These are phyloP conservation scores for Pogonomyrmex barbatus DNA, from an alignment of 1,140 invertebrate genomes.

Conservation along the genomic window DNA sequence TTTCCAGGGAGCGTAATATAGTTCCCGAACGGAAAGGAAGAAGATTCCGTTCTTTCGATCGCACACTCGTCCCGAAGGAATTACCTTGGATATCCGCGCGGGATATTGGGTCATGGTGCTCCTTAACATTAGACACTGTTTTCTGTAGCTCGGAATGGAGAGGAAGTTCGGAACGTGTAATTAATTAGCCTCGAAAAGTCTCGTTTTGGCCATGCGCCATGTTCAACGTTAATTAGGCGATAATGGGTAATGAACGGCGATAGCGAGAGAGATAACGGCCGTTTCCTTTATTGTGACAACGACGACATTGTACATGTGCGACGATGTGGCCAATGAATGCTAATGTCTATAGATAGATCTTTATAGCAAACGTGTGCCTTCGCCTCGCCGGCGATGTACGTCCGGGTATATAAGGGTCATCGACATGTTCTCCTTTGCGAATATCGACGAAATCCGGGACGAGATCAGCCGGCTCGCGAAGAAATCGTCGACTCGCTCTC, in stretches of 20 bases:
- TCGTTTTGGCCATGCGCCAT: too few relatives aligned
- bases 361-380: conserved; percentile 23
- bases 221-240: conserved; percentile 7
- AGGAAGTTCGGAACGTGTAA: neutral
- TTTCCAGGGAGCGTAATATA: conserved; percentile 12
- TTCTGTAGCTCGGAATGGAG: neutral
- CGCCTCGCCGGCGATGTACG: conserved; percentile 9
- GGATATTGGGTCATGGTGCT: conserved; percentile 18
- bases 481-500: conserved; percentile 3
- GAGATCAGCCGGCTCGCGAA: neutral
- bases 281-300: conserved; percentile 41
- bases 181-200: conserved; percentile 2
- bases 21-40: neutral
- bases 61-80: conserved; percentile 9
- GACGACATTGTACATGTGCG: neutral
- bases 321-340: conserved; percentile 25
- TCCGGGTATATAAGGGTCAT: conserved; percentile 57
- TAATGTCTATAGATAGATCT: conserved; percentile 61
- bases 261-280: neutral
- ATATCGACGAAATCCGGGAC: conserved; percentile 43
- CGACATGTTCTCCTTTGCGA: conserved; percentile 28
- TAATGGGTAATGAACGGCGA: neutral
- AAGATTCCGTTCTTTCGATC: neutral
- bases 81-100: neutral
- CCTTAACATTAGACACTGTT: neutral